Evolutionary conservation across 2,888 invertebrate genomes (phyloP).

Genomic region (Catocala fraxini): DNA sequence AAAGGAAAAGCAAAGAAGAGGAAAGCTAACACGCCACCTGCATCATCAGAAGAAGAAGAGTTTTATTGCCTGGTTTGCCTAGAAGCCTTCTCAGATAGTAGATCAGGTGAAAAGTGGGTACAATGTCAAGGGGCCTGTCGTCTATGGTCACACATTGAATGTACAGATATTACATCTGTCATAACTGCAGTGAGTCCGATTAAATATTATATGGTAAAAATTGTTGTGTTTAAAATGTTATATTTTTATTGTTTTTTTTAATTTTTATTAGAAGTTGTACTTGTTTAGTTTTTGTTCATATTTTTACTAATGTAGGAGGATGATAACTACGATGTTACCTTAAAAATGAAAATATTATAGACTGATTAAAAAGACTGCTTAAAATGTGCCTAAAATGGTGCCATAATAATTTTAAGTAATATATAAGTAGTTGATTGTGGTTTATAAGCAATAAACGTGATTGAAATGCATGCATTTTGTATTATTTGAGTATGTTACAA

Average conservation of each 20-base stretch:
- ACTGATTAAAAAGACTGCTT: too few species aligned
- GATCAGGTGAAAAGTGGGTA: constrained; percentile 37
- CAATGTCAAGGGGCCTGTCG: constrained; percentile 33
- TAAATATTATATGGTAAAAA: too few species aligned
- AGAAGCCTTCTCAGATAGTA: constrained; percentile 31
- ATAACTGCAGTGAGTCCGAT: constrained; percentile 31
- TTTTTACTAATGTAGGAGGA: background rate
- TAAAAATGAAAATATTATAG: too few species aligned
- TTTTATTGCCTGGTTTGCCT: constrained; percentile 36
- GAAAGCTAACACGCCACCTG: too few species aligned
- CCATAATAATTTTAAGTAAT: too few species aligned
- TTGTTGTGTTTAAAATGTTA: background rate
- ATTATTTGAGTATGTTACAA: constrained; percentile 4
- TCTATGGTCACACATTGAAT: constrained; percentile 33
- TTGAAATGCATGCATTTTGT: background rate
- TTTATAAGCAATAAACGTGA: background rate
- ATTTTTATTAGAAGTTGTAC: background rate
- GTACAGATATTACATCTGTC: constrained; percentile 37
- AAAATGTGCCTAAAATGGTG: background rate
- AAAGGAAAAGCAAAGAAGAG: constrained; percentile 8
- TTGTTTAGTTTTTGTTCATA: background rate
- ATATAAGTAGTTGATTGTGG: background rate
- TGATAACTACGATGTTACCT: too few species aligned
- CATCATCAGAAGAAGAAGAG: too few species aligned
- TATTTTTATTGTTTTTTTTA: background rate